Base-by-base conservation (phyloP, 2,888 invertebrate genomes). In the Drosophila atroscutellata region DNA sequence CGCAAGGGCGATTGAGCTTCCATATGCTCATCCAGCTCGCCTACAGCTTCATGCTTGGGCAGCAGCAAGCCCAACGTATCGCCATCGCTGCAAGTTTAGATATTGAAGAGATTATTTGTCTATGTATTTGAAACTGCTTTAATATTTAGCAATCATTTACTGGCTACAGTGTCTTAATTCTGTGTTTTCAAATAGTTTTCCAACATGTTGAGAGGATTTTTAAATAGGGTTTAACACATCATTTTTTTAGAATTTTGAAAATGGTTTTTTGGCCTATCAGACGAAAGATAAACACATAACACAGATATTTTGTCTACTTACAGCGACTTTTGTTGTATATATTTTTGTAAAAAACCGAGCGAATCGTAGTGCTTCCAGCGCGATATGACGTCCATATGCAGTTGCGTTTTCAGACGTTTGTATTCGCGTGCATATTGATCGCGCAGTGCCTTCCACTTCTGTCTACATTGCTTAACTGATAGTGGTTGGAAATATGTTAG, bases 321-420 rank as follows among this genome's bases (percentile, higher is more conserved):
- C 92, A 80, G 82, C 11, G 90, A 69, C 83, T 90, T 92, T 52
- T 90, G 89, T 72, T 91, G 92, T 36, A 92, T 89, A 57, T 88
- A 92, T 52, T 91, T 90, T 51, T 91, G 91, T 8, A 92, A 75
- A 70, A 92, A 92, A 26, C 69, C 75, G 15, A 92, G 81, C 0
- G 91, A 91, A 63, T 92, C 91, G 39, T 92, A 92, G 69, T 92
- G 92, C 59, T 92, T 92, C 92, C 92, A 92, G 11, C 92, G 89
- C 6, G 92, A 89, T 54, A 81, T 76, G 26, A 83, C 78, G 9
- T 90, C 89, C 9, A 78, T 70, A 62, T 87, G 82, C 18, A 83
- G 67, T 24, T 89, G 84, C 15, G 85, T 83, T 49, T 89, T 89
- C 20, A 92, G 68, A n/a, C 92, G 92, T 77, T 92, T 92, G 59